Percentiles rank a stretch among this genome's conserved stretches.
These are phyloP conservation scores for Apamea anceps DNA, from an alignment of 2,888 invertebrate genomes.

Conservation along the genomic window DNA sequence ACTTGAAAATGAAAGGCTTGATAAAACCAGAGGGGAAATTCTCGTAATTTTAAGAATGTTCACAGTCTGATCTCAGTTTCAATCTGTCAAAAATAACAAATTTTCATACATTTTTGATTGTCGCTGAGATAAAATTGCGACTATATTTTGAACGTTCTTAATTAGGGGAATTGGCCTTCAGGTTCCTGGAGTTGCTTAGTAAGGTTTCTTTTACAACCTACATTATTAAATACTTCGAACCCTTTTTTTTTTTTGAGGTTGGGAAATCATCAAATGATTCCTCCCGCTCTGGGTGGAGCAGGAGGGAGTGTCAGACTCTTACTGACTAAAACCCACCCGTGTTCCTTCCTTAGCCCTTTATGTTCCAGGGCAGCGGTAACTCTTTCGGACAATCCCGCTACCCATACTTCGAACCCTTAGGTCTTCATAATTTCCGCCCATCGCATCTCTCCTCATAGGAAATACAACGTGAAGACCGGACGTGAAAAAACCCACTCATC, in stretches of 20 bases:
- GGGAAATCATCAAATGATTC: too few species aligned
- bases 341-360: too few species aligned
- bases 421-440: background rate
- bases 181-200: background rate
- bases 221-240: too few species aligned
- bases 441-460: fast-evolving
- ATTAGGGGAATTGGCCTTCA: background rate
- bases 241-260: too few species aligned
- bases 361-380: too few species aligned
- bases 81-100: background rate
- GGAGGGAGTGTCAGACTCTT: too few species aligned
- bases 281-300: too few species aligned
- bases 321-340: too few species aligned
- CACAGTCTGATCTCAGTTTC: background rate
- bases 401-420: fast-evolving
- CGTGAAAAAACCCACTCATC: too few species aligned
- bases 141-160: background rate
- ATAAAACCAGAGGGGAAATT: background rate
- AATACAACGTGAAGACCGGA: background rate
- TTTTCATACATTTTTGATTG: background rate
- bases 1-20: background rate
- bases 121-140: background rate
- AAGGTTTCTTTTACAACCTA: background rate
- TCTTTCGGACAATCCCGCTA: too few species aligned
- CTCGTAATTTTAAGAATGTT: background rate